Evolutionary conservation across 2,888 invertebrate genomes (phyloP).

Genomic region (Nomada hirtipes): DNA sequence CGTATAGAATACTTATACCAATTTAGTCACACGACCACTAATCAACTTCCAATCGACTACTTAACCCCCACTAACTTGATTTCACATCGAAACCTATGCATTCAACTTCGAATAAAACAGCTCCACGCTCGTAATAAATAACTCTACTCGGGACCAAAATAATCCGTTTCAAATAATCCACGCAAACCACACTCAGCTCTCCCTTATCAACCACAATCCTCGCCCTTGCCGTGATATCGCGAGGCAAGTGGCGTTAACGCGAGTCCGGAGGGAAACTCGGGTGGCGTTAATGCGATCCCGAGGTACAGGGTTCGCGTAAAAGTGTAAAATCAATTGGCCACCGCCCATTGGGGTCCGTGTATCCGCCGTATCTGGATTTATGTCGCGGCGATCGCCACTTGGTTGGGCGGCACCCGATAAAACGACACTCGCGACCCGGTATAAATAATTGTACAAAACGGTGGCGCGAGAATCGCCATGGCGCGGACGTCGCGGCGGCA

Average conservation of each 20-base stretch:
- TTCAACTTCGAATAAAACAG: not conserved
- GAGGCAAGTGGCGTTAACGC: slow-evolving; percentile 14
- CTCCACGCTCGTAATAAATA: not conserved
- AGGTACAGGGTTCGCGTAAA: slow-evolving; percentile 21
- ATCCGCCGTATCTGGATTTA: slow-evolving; percentile 11
- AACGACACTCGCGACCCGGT: slow-evolving; percentile 18
- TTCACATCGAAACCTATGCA: too few relatives aligned
- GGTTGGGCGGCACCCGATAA: slow-evolving; percentile 12
- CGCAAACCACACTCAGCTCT: not conserved
- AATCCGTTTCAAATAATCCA: not conserved
- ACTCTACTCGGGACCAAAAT: not conserved
- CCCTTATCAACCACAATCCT: not conserved
- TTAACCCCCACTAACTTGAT: too few relatives aligned
- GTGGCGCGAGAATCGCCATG: slow-evolving; percentile 46
- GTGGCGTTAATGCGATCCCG: slow-evolving; percentile 18
- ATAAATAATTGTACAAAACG: slow-evolving; percentile 61
- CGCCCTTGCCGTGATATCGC: not conserved
- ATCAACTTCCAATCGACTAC: too few relatives aligned
- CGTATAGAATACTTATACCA: too few relatives aligned
- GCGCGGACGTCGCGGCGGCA: slow-evolving; percentile 46
- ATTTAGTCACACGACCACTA: too few relatives aligned
- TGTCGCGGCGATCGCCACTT: slow-evolving; percentile 26
- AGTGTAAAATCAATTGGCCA: slow-evolving; percentile 39
- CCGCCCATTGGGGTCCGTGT: slow-evolving; percentile 6
- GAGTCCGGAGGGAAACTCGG: slow-evolving; percentile 9